Evolutionary conservation across 30 jellyfish, hydroid and myxozoan species (phyloP).

Genomic region (Hydractinia echinata): DNA sequence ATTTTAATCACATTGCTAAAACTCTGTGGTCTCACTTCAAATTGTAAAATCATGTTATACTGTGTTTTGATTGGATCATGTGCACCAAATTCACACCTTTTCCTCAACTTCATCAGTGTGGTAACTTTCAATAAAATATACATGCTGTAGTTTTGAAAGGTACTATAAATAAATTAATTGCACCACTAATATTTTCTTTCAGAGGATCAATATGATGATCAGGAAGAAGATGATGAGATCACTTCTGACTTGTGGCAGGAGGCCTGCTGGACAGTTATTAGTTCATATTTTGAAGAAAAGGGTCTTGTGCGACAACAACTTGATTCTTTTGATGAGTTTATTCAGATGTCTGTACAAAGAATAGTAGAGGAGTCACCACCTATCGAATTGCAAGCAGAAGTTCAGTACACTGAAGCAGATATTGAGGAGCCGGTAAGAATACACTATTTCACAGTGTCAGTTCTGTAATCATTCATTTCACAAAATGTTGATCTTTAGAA

Average conservation of each 20-base stretch:
- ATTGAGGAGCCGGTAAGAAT: slow-evolving; percentile 95
- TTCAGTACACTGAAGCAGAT: slow-evolving; percentile 91
- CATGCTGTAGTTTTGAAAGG: too few species aligned
- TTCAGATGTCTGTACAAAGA: slow-evolving; percentile 97
- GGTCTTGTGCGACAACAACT: slow-evolving; percentile 99
- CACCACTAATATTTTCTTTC: background rate
- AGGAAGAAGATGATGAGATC: slow-evolving; percentile 86
- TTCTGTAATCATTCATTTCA: background rate
- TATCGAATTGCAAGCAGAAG: slow-evolving; percentile 95
- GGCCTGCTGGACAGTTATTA: slow-evolving; percentile 99
- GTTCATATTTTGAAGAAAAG: slow-evolving; percentile 97
- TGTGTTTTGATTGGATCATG: too few species aligned
- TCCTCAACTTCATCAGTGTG: too few species aligned
- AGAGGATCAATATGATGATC: slow-evolving; percentile 37
- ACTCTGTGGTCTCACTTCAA: too few species aligned
- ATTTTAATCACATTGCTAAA: too few species aligned
- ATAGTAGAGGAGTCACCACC: slow-evolving; percentile 99
- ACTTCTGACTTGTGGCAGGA: slow-evolving; percentile 98
- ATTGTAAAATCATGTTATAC: too few species aligned
- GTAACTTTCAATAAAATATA: too few species aligned
- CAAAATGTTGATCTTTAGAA: background rate
- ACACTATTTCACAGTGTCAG: background rate
- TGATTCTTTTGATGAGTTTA: slow-evolving; percentile 99
- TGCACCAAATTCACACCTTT: too few species aligned
- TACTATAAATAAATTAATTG: background rate